These are phyloP conservation scores for Mercenaria mercenaria DNA, from an alignment of 1,140 invertebrate genomes.

Conservation along the genomic window DNA sequence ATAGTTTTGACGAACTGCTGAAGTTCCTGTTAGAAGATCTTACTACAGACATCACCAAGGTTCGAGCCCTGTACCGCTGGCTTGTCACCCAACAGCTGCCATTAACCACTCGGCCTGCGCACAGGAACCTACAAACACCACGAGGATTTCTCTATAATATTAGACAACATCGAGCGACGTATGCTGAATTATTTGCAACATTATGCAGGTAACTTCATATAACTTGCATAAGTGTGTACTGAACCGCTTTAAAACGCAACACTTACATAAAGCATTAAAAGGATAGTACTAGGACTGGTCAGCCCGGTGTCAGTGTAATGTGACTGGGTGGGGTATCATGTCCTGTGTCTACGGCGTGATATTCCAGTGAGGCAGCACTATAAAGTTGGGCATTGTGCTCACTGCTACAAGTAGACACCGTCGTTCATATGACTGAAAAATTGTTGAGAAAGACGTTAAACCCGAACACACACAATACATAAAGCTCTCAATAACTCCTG, in stretches of 20 bases:
- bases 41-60: conserved; percentile 63
- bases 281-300: too few species aligned
- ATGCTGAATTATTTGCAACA: conserved; percentile 69
- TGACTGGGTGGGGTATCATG: too few species aligned
- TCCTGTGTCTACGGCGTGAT: too few species aligned
- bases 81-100: conserved; percentile 66
- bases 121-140: conserved; percentile 69
- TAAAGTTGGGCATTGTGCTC: too few species aligned
- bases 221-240: background rate
- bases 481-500: background rate
- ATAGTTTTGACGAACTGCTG: conserved; percentile 65
- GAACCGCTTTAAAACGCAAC: too few species aligned
- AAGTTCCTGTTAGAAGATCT: conserved; percentile 65
- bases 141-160: conserved; percentile 73
- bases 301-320: too few species aligned
- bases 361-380: too few species aligned
- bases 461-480: too few species aligned
- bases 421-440: too few species aligned
- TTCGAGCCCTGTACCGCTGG: conserved; percentile 74
- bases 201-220: conserved; percentile 73
- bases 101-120: conserved; percentile 35
- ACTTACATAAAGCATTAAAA: too few species aligned
- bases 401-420: too few species aligned
- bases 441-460: too few species aligned
- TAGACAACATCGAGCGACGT: conserved; percentile 64